Evolutionary conservation across 37 sponge, comb jelly and placozoan genomes (phyloP).

Genomic region (Amphimedon queenslandica): DNA sequence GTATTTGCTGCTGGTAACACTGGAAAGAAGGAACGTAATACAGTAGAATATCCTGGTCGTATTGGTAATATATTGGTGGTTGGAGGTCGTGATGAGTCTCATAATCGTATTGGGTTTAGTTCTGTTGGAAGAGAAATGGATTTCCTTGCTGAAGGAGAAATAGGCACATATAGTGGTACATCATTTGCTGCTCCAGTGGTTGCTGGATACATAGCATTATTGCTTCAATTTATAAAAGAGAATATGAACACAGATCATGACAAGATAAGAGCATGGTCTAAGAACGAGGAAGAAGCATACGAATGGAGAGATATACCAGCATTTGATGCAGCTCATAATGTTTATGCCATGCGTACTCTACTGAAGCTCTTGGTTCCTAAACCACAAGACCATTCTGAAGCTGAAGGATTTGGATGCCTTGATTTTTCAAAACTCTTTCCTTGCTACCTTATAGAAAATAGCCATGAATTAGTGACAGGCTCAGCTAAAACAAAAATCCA

Average conservation of each 20-base stretch:
- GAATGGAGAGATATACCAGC: not conserved
- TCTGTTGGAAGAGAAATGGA: not conserved
- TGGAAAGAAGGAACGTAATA: conserved; percentile 8
- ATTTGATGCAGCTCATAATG: not conserved
- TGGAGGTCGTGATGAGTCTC: conserved; percentile 1
- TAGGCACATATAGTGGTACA: not conserved
- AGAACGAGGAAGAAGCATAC: not conserved
- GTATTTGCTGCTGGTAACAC: conserved; percentile 8
- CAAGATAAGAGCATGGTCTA: not conserved
- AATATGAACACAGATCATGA: not conserved
- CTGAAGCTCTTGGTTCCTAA: not conserved
- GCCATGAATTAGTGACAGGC: not conserved
- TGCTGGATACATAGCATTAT: not conserved
- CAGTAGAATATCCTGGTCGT: conserved; percentile 3
- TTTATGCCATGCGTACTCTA: not conserved
- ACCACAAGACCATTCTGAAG: not conserved
- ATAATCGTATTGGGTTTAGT: not conserved
- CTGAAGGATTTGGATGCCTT: not conserved
- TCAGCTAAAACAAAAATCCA: not conserved
- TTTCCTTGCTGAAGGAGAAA: not conserved
- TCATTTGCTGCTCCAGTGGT: not conserved
- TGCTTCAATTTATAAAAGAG: not conserved
- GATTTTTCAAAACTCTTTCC: not conserved
- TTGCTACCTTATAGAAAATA: not conserved
- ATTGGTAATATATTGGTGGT: conserved; percentile 6